Percentiles rank a stretch among this genome's conserved stretches.
Conservation (phyloP, 2,113 vertebrate genomes). For the Phylloscopus trochilus region DNA sequence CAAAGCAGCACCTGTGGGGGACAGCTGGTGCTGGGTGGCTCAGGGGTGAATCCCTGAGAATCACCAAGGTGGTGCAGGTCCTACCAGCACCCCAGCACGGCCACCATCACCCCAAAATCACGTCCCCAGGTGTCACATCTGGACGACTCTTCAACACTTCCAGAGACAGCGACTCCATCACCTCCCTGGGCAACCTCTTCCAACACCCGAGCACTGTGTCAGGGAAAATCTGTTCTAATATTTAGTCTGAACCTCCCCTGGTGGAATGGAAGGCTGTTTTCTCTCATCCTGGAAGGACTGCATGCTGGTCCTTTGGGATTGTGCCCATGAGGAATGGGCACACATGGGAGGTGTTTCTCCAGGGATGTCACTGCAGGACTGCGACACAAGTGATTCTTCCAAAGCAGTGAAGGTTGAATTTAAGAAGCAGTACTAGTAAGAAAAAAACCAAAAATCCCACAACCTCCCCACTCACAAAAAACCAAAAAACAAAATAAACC, state of each 20-base stretch:
- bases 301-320: background rate
- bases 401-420: background rate
- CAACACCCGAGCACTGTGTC: no score
- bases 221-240: background rate
- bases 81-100: fast-evolving
- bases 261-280: background rate
- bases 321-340: background rate
- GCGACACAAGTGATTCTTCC: background rate
- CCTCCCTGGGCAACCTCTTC: background rate
- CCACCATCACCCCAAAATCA: background rate
- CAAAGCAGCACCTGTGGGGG: background rate
- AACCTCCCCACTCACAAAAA: background rate
- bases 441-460: background rate
- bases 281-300: background rate
- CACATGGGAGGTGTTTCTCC: background rate
- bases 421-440: background rate
- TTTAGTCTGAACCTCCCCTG: background rate
- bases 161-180: background rate
- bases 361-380: fast-evolving
- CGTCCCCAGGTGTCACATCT: background rate
- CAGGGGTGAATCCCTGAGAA: background rate
- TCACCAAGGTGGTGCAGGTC: background rate
- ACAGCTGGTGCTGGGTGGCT: background rate
- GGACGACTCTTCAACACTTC: background rate
- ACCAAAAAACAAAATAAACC: no score